Conservation (phyloP, 2,797 vertebrate species). For the Acridotheres tristis region DNA sequence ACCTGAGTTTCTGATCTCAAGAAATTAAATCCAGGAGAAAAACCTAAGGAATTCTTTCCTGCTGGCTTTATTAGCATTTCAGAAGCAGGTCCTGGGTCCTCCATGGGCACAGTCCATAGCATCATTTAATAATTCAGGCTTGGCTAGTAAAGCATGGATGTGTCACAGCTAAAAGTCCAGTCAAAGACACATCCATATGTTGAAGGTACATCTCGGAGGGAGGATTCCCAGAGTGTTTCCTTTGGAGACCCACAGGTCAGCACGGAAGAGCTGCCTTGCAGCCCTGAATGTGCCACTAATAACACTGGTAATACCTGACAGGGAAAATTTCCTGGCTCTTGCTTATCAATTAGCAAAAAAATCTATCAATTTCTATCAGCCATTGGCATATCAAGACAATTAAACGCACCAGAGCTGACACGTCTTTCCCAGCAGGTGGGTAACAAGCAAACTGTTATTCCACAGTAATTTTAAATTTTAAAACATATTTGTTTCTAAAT, state of each 20-base stretch:
- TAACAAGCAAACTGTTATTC: neutral
- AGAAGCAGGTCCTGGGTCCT: conserved; percentile 43
- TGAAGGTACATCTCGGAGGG: neutral
- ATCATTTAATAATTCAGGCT: conserved; percentile 50
- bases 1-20: conserved; percentile 20
- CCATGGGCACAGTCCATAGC: conserved; percentile 8
- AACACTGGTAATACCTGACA: neutral
- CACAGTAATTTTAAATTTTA: neutral
- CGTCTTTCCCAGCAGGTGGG: neutral
- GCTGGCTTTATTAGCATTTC: conserved; percentile 54
- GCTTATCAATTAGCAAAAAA: neutral
- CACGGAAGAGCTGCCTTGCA: neutral
- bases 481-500: neutral
- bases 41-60: conserved; percentile 54
- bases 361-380: neutral
- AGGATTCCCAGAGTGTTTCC: neutral
- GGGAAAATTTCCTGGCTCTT: neutral
- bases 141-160: conserved; percentile 22
- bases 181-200: conserved; percentile 5
- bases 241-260: neutral
- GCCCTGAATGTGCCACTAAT: neutral
- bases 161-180: conserved; percentile 18
- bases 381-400: neutral
- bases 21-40: conserved; percentile 40
- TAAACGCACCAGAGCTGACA: fast-evolving